A percentile compares a stretch with the other conserved stretches of the same genome.
Conservation (phyloP, 2,797 vertebrate species). For the Sebastes trivittatus region DNA sequence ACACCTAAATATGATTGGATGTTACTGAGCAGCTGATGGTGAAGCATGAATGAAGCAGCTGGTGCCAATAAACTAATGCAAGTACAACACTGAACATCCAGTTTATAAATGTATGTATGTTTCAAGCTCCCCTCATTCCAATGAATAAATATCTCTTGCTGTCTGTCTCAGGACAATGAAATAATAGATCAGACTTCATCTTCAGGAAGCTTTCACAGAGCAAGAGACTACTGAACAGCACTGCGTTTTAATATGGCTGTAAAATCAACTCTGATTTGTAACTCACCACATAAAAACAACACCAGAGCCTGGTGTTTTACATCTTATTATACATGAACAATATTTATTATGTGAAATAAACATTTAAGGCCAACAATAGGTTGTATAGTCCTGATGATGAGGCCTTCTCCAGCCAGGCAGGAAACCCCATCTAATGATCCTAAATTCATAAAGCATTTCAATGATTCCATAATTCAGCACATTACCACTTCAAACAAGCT, state of each 20-base stretch:
- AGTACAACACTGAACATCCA: background rate
- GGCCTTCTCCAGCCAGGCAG: background rate
- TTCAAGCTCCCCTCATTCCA: background rate
- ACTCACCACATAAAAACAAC: background rate
- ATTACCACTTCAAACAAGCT: constrained; percentile 4
- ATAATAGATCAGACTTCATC: constrained; percentile 43
- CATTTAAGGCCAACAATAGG: background rate
- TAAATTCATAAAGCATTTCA: background rate
- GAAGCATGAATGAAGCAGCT: constrained; percentile 2
- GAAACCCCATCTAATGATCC: background rate
- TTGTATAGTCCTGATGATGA: background rate
- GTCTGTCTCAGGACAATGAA: constrained; percentile 22
- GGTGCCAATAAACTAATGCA: background rate
- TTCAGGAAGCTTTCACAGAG: background rate
- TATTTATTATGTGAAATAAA: background rate
- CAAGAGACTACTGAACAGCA: background rate
- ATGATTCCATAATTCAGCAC: background rate
- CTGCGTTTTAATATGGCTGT: constrained; percentile 3
- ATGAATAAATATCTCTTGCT: constrained; percentile 21
- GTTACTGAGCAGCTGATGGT: background rate
- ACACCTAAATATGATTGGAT: background rate
- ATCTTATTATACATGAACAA: background rate
- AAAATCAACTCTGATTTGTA: constrained; percentile 17
- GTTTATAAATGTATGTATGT: constrained; percentile 15
- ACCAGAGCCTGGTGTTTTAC: background rate